Evolutionary conservation across 2,113 vertebrate species (phyloP).

Genomic region (Chlamydotis undulata): DNA sequence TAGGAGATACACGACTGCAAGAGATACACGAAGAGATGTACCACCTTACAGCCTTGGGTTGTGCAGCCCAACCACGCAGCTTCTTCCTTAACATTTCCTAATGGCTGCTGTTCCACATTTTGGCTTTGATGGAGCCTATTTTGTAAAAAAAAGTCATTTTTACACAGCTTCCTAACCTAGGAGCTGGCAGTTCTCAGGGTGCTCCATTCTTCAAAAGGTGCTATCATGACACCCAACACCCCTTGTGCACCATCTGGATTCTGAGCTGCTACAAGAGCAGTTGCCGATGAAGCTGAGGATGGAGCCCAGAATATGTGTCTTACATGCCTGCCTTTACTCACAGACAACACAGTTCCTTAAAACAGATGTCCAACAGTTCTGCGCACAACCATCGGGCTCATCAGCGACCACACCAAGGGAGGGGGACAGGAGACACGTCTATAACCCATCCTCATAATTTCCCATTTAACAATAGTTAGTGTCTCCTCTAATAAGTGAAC

Average conservation of each 20-base stretch:
- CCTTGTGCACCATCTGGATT: neutral
- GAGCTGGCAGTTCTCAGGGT: neutral
- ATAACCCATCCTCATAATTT: neutral
- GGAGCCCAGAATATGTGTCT: neutral
- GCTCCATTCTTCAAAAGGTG: neutral
- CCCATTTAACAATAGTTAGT: neutral
- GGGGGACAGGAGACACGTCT: neutral
- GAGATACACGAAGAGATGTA: fast-evolving
- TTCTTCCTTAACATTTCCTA: neutral
- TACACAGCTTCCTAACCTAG: neutral
- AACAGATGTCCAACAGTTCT: neutral
- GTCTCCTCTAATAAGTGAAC: neutral
- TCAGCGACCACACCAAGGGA: neutral
- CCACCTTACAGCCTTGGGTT: neutral
- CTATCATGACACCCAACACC: neutral
- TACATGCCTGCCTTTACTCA: neutral
- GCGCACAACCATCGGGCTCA: neutral
- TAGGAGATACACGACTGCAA: neutral
- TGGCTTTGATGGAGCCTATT: neutral
- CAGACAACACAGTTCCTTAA: neutral
- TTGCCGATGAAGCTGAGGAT: neutral
- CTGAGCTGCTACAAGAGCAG: neutral
- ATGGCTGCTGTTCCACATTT: neutral
- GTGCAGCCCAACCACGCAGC: neutral
- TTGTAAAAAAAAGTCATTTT: neutral